Evolutionary conservation across 2,888 invertebrate genomes (phyloP), one percentile per base, ranked within the genome.

Genomic region (Acutogordius australiensis): DNA sequence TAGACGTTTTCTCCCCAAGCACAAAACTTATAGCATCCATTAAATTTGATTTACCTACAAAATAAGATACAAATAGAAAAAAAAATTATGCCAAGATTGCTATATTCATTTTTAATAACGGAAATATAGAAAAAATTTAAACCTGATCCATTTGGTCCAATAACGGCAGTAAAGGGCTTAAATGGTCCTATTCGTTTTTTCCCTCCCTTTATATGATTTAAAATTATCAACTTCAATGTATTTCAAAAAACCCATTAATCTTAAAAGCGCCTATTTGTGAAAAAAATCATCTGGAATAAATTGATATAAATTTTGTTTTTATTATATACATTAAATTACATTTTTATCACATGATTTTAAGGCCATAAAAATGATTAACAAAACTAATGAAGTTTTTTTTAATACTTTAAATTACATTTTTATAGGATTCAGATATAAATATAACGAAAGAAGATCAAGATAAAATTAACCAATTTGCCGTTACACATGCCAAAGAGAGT

Each of bases 11-110:
- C 71, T 99, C 97, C 1, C 97, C 97, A 81, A 99, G 84, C 61
- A 97, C 97, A 76, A 99, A 97, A 76, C 91, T 91, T 64, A 97
- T 90, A 61, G 97, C 97, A 69, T 99, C 97, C 97, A 97, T 99
- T 70, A 97, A 87, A 73, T 97, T 97, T 0, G 94, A 94, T 74
- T 97, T 97, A 1, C 94, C 94, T 88, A n/a, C 26, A 2, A n/a
- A 26, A 30, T 45, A 56, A 2, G 28, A 18, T 45, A 45, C 8
- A 28, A 62, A 1, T 44, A 26, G 28, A 57, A 23, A 2, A 57
- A 1, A 59, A n/a, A 30, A 60, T 26, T n/a, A n/a, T n/a, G n/a
- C n/a, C n/a, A n/a, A n/a, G n/a, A n/a, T n/a, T n/a, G n/a, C n/a
- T n/a, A n/a, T n/a, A n/a, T n/a, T n/a, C n/a, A n/a, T n/a, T n/a